Evolutionary conservation across 1,140 invertebrate species (phyloP), one percentile per base, ranked within the genome.

Genomic region (Belonocnema kinseyi): DNA sequence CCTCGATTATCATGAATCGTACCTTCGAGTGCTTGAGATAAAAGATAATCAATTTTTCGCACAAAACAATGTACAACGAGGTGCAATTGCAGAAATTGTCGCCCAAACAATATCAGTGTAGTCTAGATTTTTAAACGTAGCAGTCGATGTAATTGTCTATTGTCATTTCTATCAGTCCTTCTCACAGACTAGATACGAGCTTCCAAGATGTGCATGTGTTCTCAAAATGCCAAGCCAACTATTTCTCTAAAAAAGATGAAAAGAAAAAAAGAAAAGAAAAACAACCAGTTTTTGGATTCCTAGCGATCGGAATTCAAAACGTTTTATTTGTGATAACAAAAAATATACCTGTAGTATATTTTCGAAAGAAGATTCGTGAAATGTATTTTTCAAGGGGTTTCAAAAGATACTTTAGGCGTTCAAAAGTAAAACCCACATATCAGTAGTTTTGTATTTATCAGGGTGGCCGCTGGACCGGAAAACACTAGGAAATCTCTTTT

Each of bases 91-190:
- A 78, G 75, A 80, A 84, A 87, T 82, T 83, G 85, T 88, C 83
- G 83, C 26, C 85, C 85, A 87, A 90, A 89, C 77, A 82, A 89
- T 90, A 90, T 90, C 88, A 89, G 74, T 81, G 81, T 89, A 88
- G 85, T 79, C 80, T 90, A 89, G 85, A 79, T 61, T 61, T 61
- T 61, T 66, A 83, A 80, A 85, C 50, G 81, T 88, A 89, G 85
- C 79, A 85, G 85, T 89, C 77, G 83, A 82, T 89, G 85, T 89
- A 86, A 83, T 84, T n/a, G 83, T 82, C 56, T 80, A 78, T 81
- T 61, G 10, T 46, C 10, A 10, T 83, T 81, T 84, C 78, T 80
- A 75, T 81, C 74, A 82, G 83, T 50, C 56, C 19, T 58, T 58
- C 12, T 58, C 56, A 46, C 40, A 58, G 56, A 13, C 19, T 78